Base-by-base conservation (phyloP, 1,140 invertebrate species). In the Lepidotrigona ventralis region DNA sequence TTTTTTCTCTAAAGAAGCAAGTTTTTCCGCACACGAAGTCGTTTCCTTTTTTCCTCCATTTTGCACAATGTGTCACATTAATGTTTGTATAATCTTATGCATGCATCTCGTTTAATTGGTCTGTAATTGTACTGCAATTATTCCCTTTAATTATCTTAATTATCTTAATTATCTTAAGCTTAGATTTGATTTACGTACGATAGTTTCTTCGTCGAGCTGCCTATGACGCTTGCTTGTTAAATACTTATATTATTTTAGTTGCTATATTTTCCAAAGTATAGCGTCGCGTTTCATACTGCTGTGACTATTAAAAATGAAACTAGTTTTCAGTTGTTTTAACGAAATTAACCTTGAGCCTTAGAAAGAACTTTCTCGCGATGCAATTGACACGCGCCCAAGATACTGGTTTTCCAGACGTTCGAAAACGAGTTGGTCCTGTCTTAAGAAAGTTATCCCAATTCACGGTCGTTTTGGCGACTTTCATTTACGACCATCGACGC, bases 291-390 rank as follows among this genome's bases (percentile, higher is more conserved):
- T 63, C 26, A 73, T 39, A 74, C 33, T n/a, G 23, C 8, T n/a
- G 53, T 21, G 64, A 33, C 5, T 33, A 17, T 39, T 51, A 58
- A 73, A 80, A 73, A 80, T 64, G 70, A 73, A 73, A 80, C 78
- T 72, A 80, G 58, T 70, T 80, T 74, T 80, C 79, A 54, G 51
- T 80, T 72, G 78, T 23, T 46, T 46, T 46, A 46, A 46, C 39
- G 39, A 72, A 80, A 72, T 80, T 72, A 80, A 80, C 78, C 78
- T 80, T 80, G 78, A 63, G 69, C 54, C 69, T 72, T 80, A 80
- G 69, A 74, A 74, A 26, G 46, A 53, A 74, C 53, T 79, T 83
- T 79, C 81, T 79, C 81, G 39, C 26, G 11, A 21, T 60, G 26
- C 21, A 70, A 58, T 69, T 71, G 33, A 64, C 71, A 73, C 39